Percentiles rank a stretch among this genome's conserved stretches.
Evolutionary conservation across 2,113 vertebrate genomes (phyloP).

Genomic region (Ceyx melanurus): DNA sequence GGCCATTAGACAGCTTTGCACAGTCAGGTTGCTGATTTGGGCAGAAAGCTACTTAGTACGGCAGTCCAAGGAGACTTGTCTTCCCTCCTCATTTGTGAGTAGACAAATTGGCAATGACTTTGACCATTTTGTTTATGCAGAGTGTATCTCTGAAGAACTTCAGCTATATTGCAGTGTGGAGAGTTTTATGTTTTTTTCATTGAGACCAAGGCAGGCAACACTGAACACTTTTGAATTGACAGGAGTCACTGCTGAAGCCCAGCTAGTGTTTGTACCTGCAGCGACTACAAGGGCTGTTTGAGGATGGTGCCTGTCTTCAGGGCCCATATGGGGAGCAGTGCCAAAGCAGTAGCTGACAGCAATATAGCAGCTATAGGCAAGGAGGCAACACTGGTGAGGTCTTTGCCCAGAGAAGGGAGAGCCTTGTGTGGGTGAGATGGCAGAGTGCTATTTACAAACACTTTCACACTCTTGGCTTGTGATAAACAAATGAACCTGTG

Average conservation of each 20-base stretch:
- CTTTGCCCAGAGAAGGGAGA: conserved; percentile 1
- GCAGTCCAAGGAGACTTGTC: neutral
- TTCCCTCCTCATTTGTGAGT: neutral
- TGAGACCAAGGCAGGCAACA: neutral
- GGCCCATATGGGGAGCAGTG: neutral
- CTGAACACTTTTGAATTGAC: neutral
- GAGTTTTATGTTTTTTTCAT: neutral
- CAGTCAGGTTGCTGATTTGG: fast-evolving
- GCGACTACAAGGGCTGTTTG: neutral
- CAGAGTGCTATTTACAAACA: neutral
- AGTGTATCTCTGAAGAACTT: neutral
- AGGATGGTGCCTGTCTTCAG: neutral
- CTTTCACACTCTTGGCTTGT: neutral
- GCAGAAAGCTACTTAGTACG: neutral
- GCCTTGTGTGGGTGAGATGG: neutral
- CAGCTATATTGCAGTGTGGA: fast-evolving
- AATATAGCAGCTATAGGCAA: neutral
- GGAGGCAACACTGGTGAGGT: neutral
- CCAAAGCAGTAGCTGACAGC: neutral
- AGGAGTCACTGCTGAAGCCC: neutral
- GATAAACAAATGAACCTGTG: conserved; percentile 15
- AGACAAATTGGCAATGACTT: neutral
- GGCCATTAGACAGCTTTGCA: neutral
- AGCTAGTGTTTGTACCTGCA: neutral
- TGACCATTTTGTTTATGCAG: neutral